phyloP scores from a whole-genome alignment of 2,113 vertebrate genomes.

The Onychostoma macrolepis region DNA sequence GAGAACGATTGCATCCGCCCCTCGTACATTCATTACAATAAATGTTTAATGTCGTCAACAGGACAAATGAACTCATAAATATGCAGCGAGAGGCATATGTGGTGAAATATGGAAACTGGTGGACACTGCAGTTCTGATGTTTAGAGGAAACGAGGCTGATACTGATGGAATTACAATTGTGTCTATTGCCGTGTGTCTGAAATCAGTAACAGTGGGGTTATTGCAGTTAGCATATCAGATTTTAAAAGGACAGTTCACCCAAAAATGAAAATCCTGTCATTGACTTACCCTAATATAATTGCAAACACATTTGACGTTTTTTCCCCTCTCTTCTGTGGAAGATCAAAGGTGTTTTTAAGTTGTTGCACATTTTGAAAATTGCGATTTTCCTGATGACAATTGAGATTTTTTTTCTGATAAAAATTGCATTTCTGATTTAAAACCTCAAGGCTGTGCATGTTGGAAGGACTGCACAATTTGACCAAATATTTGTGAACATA shows the following conservation, averaged over 20 bases:
- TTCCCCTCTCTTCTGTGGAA: not conserved
- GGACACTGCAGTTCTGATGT: not conserved
- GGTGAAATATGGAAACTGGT: constrained; percentile 25
- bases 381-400: too few relatives aligned
- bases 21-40: constrained; percentile 14
- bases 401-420: too few relatives aligned
- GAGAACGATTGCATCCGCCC: constrained; percentile 25
- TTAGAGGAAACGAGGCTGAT: not conserved
- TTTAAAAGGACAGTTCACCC: not conserved
- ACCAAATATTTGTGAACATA: too few relatives aligned
- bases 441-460: too few relatives aligned
- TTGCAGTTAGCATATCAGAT: not conserved
- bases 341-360: not conserved
- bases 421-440: too few relatives aligned
- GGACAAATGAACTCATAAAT: constrained; percentile 36
- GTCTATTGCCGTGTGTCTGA: not conserved
- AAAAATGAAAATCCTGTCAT: not conserved
- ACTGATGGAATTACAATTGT: not conserved
- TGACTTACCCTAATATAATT: not conserved
- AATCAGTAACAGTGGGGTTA: not conserved
- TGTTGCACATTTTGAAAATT: too few relatives aligned
- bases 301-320: not conserved
- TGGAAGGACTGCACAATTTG: too few relatives aligned
- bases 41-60: constrained; percentile 45
- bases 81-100: constrained; percentile 11